Base-by-base conservation (phyloP, 2,888 invertebrate species). In the Bhutanitis thaidina region DNA sequence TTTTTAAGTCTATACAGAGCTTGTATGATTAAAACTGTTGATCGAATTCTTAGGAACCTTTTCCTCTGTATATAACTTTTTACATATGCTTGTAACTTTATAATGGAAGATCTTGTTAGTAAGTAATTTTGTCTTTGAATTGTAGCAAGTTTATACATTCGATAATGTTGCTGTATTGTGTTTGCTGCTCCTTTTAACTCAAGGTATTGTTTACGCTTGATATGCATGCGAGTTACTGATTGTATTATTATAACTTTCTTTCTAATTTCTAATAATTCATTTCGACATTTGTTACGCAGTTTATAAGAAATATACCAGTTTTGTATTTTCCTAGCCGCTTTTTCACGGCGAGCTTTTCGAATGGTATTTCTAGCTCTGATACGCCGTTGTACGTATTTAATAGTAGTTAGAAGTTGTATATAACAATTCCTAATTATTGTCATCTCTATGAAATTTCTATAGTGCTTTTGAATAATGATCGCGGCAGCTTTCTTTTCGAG, bases 381-480 rank as follows among this genome's bases (percentile, higher is more conserved):
- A 36, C 65, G 69, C 34, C 73, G 75, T 61, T 91, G 91, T 10
- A 89, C 62, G 1, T 64, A 57, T 15, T 83, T 58, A 0, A 70
- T 67, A 1, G 74, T 56, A 20, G 62, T 64, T 53, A 65, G 73
- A 36, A 80, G 54, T 16, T 43, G 53, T 10, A 75, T 57, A 64
- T 75, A 88, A 14, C 74, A 56, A n/a, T 53, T 60, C 40, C 71
- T 66, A 7, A 71, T 54, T 57, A 53, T 65, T 59, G 63, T 69
- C n/a, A 62, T 65, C 61, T 73, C 69, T 35, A 55, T 61, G 14
- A 66, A 43, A 54, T 68, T 61, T 68, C 81, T 74, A 59, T 72
- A 91, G 34, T 69, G 65, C 16, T 60, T 74, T 63, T 91, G 91
- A 53, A 91, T 77, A n/a, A 67, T 35, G 15, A 79, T 59, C 3